A percentile compares a stretch with the other conserved stretches of the same genome.
Conservation (phyloP, 1,140 invertebrate species). For the Nebria ingens region DNA sequence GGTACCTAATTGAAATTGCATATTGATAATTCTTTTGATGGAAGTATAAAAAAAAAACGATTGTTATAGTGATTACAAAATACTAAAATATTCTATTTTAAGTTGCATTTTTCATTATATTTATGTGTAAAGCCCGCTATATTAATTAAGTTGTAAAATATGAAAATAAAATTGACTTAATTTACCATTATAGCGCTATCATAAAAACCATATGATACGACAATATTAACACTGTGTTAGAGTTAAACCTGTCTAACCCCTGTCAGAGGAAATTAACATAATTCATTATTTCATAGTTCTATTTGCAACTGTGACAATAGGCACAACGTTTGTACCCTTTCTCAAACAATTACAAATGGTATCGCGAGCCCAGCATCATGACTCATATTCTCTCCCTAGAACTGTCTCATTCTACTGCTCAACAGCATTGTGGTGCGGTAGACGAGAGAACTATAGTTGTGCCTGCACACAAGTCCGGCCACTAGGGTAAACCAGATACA, state of each 20-base stretch:
- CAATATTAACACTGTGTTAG: too few species aligned
- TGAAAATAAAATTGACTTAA: too few species aligned
- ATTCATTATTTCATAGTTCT: slow-evolving; percentile 7
- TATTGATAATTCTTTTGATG: too few species aligned
- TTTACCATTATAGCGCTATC: not conserved
- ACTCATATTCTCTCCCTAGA: not conserved
- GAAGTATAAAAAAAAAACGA: too few species aligned
- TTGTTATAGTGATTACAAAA: too few species aligned
- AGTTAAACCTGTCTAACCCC: not conserved
- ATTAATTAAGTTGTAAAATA: too few species aligned
- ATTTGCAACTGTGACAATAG: not conserved
- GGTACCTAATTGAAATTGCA: too few species aligned
- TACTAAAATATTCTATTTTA: too few species aligned
- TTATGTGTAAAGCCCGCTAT: too few species aligned
- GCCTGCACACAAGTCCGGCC: not conserved
- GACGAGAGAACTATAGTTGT: too few species aligned
- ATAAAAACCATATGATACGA: not conserved
- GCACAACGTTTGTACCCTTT: not conserved
- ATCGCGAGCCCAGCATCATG: not conserved
- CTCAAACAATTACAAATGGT: not conserved
- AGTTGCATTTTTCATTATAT: too few species aligned
- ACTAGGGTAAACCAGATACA: slow-evolving; percentile 7
- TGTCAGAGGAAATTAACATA: not conserved
- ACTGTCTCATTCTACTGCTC: not conserved
- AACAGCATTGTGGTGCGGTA: not conserved